These are phyloP conservation scores for Agriopis aurantiaria DNA, from an alignment of 2,888 invertebrate species.

Conservation along the genomic window DNA sequence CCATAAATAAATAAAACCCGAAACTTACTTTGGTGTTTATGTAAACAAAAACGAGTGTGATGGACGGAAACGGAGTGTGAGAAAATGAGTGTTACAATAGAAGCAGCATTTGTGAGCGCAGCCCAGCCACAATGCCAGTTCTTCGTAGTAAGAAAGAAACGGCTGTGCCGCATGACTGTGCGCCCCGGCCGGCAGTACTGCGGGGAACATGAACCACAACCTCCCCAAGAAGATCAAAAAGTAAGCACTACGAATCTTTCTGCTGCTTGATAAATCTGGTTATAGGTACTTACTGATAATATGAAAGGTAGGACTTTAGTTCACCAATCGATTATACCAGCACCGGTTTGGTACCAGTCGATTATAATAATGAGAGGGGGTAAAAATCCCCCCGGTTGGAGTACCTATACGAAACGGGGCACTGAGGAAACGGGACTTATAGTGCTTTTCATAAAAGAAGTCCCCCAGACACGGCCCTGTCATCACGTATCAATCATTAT, in stretches of 20 bases:
- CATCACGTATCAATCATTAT: too few species aligned
- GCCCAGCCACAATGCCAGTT: conserved; percentile 83
- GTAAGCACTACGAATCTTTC: conserved; percentile 48
- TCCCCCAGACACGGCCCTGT: too few species aligned
- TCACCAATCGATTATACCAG: too few species aligned
- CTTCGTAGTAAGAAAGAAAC: conserved; percentile 90
- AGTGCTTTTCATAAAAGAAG: too few species aligned
- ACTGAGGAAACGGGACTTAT: too few species aligned
- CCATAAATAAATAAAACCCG: background rate
- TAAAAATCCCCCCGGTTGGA: too few species aligned
- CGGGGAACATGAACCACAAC: conserved; percentile 89
- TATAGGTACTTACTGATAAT: background rate
- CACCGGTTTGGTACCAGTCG: too few species aligned
- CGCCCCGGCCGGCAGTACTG: conserved; percentile 89
- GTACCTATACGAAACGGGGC: too few species aligned
- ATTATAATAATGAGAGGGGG: too few species aligned
- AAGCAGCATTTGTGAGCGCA: conserved; percentile 3
- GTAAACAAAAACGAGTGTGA: background rate
- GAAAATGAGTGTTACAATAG: background rate
- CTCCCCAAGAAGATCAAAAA: conserved; percentile 57
- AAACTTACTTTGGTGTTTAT: background rate
- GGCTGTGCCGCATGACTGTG: conserved; percentile 92
- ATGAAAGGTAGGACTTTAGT: too few species aligned
- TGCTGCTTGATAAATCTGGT: background rate
- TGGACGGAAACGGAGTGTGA: background rate